phyloP scores from a whole-genome alignment of 2,888 invertebrate genomes.

The Synergus umbraculus region DNA sequence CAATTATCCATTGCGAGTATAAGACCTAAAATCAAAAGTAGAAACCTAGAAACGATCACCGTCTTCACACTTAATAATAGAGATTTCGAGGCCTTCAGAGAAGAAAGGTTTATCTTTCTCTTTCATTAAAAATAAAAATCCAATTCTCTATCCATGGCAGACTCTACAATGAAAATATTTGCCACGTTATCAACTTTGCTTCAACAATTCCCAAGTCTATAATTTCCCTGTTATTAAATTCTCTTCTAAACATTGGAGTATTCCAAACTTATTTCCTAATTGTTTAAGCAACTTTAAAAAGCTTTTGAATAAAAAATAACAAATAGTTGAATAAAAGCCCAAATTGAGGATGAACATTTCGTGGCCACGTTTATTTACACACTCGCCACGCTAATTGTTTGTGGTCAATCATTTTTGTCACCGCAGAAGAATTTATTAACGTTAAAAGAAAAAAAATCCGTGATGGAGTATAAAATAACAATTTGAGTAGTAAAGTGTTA shows the following conservation, averaged over 20 bases:
- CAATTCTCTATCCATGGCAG: background rate
- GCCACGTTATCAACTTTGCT: background rate
- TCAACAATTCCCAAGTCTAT: background rate
- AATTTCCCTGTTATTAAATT: background rate
- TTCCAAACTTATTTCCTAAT: background rate
- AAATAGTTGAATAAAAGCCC: slow-evolving; percentile 1
- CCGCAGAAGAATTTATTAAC: slow-evolving; percentile 28
- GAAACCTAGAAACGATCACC: slow-evolving; percentile 28
- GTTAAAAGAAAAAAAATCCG: background rate
- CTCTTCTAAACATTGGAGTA: background rate
- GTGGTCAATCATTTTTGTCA: slow-evolving; percentile 28
- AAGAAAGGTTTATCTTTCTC: background rate
- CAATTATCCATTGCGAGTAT: background rate
- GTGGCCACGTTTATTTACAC: slow-evolving; percentile 25
- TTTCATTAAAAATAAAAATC: background rate
- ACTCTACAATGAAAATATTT: background rate
- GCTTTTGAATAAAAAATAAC: background rate
- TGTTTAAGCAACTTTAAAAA: background rate
- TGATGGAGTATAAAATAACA: background rate
- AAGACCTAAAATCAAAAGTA: background rate
- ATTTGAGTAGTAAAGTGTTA: background rate
- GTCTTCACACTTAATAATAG: slow-evolving; percentile 24
- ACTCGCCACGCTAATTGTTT: slow-evolving; percentile 32
- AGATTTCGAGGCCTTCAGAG: slow-evolving; percentile 19
- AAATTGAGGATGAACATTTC: background rate